Conservation (phyloP, 2,113 vertebrate genomes). For the Camarhynchus parvulus region DNA sequence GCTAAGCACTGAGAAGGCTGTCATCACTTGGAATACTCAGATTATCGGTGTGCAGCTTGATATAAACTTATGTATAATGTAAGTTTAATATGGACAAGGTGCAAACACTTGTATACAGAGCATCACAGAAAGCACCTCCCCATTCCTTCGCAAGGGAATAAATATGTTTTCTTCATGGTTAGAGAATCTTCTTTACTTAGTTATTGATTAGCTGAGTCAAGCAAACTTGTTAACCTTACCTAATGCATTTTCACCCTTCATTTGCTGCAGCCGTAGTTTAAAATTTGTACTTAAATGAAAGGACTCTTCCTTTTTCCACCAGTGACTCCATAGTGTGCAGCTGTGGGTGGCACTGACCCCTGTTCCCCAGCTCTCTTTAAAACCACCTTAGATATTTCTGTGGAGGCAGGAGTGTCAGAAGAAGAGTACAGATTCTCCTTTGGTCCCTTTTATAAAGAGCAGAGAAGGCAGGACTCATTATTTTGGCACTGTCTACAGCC, state of each 20-base stretch:
- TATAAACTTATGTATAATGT: background rate
- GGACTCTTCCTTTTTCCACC: background rate
- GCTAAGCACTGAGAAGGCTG: background rate
- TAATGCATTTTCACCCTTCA: conserved; percentile 41
- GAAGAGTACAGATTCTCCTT: background rate
- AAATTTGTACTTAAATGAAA: conserved; percentile 5
- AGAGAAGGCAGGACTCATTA: background rate
- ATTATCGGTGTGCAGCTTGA: background rate
- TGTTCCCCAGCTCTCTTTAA: background rate
- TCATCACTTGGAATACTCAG: background rate
- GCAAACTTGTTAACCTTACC: conserved; percentile 48
- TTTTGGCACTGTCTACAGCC: background rate
- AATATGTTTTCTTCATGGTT: conserved; percentile 27
- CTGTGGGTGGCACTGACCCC: background rate
- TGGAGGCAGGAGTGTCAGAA: background rate
- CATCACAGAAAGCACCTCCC: background rate
- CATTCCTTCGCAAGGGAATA: conserved; percentile 10
- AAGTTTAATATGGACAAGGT: background rate
- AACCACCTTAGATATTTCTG: background rate
- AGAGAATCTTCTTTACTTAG: conserved; percentile 43
- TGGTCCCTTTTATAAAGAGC: background rate
- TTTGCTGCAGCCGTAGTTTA: conserved; percentile 33
- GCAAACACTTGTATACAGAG: background rate
- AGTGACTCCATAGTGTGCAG: background rate
- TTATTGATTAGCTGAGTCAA: conserved; percentile 59